Percentiles rank a stretch among this genome's conserved stretches.
Evolutionary conservation across 2,113 vertebrate genomes (phyloP).

Genomic region (Scomber japonicus): DNA sequence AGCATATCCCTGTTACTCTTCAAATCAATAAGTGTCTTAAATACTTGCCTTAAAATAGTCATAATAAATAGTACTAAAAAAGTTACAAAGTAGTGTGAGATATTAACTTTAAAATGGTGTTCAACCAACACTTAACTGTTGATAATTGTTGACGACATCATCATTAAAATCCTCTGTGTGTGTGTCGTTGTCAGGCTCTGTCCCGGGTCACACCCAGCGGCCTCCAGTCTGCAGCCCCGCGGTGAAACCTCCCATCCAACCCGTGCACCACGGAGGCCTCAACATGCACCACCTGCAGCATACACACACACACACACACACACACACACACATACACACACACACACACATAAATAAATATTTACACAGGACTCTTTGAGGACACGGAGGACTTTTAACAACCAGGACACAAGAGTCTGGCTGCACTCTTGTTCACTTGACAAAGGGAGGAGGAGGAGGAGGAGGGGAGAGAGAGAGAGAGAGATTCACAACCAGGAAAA

Average conservation of each 20-base stretch:
- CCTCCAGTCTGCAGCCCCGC: constrained; percentile 95
- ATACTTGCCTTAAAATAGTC: no score
- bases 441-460: no score
- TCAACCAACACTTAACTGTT: no score
- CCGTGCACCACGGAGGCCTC: constrained; percentile 86
- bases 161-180: background rate
- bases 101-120: no score
- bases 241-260: constrained; percentile 86
- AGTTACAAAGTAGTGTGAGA: no score
- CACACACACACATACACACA: constrained; percentile 9
- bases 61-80: no score
- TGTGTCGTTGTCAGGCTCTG: constrained; percentile 87
- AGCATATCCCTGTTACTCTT: background rate
- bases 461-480: background rate
- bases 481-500: constrained; percentile 35
- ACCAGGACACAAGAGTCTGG: constrained; percentile 75
- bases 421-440: constrained; percentile 52
- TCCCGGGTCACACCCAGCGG: constrained; percentile 94
- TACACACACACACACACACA: constrained; percentile 37
- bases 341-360: constrained; percentile 12
- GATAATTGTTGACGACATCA: background rate
- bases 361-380: constrained; percentile 42
- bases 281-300: constrained; percentile 87
- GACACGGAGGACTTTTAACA: constrained; percentile 25
- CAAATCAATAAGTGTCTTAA: no score